A percentile compares a stretch with the other conserved stretches of the same genome.
phyloP scores from a whole-genome alignment of 2,888 invertebrate species.

The Microchrysa polita region DNA sequence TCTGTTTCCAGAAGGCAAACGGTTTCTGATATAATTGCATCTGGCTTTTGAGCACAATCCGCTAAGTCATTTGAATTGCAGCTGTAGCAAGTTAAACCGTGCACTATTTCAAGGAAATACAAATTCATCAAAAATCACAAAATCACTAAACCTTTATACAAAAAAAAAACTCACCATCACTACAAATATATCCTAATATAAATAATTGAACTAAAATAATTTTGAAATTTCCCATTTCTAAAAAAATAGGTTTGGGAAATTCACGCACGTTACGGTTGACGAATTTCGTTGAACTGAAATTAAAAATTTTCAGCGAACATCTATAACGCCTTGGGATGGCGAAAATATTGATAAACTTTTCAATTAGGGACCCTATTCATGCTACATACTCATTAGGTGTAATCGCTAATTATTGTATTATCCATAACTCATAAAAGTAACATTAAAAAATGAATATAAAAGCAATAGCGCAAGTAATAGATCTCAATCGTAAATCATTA shows the following conservation, averaged over 20 bases:
- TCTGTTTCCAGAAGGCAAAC: slow-evolving; percentile 53
- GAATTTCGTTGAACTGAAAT: slow-evolving; percentile 12
- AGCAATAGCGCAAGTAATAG: not conserved
- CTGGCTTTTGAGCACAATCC: slow-evolving; percentile 57
- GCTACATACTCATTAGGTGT: not conserved
- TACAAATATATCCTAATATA: slow-evolving; percentile 33
- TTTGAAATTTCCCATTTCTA: slow-evolving; percentile 33
- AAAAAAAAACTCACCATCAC: slow-evolving; percentile 19
- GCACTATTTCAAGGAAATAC: slow-evolving; percentile 2
- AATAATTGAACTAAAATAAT: slow-evolving; percentile 14
- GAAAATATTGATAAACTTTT: slow-evolving; percentile 18
- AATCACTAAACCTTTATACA: not conserved
- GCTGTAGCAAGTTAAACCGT: slow-evolving; percentile 27
- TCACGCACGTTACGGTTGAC: slow-evolving; percentile 11
- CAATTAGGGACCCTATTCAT: not conserved
- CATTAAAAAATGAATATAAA: slow-evolving; percentile 23
- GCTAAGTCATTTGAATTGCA: slow-evolving; percentile 58
- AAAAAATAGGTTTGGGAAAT: slow-evolving; percentile 11
- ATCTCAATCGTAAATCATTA: slow-evolving; percentile 28
- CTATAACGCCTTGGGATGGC: slow-evolving; percentile 16
- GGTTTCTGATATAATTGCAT: slow-evolving; percentile 51
- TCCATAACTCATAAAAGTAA: not conserved
- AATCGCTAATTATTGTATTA: not conserved
- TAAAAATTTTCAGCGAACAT: not conserved
- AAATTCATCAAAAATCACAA: not conserved